These are phyloP conservation scores for Morbakka virulenta DNA, from an alignment of 30 jellyfish, hydroid and myxozoan genomes.

Conservation along the genomic window DNA sequence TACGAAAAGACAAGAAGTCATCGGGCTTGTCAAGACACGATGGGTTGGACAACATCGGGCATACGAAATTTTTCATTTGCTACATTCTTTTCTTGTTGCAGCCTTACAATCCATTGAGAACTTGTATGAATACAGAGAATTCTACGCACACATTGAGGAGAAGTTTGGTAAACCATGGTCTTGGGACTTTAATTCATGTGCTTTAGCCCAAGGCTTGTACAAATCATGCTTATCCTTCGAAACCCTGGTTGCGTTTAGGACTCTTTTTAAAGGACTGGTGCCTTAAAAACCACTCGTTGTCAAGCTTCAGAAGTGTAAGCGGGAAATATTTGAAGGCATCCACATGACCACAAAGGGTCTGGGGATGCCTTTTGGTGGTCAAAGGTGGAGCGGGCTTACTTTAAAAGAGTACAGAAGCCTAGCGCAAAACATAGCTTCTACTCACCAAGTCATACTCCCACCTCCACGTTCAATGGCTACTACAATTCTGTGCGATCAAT, in stretches of 20 bases:
- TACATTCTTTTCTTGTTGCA: slow-evolving; percentile 28
- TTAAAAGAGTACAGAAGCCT: too few relatives aligned
- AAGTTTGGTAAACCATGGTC: slow-evolving; percentile 24
- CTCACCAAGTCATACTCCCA: too few relatives aligned
- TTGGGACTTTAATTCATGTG: slow-evolving; percentile 44
- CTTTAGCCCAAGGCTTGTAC: slow-evolving; percentile 43
- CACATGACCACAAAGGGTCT: too few relatives aligned
- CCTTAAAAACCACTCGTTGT: too few relatives aligned
- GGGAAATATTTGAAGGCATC: slow-evolving; percentile 41
- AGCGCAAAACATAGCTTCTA: too few relatives aligned
- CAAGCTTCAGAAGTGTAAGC: slow-evolving; percentile 33
- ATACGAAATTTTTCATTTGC: neutral
- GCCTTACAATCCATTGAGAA: slow-evolving; percentile 37
- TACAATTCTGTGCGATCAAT: too few relatives aligned
- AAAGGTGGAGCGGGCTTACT: too few relatives aligned
- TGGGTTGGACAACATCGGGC: slow-evolving; percentile 49
- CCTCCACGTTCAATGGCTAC: too few relatives aligned
- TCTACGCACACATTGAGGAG: slow-evolving; percentile 3
- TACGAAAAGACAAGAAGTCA: slow-evolving; percentile 3
- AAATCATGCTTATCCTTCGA: slow-evolving; percentile 30
- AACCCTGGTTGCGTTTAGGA: slow-evolving; percentile 32
- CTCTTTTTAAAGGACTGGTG: slow-evolving; percentile 39
- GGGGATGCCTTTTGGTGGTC: too few relatives aligned
- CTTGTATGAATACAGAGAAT: slow-evolving; percentile 20
- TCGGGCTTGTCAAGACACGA: slow-evolving; percentile 37